Percentiles rank a stretch among this genome's conserved stretches.
phyloP scores from a whole-genome alignment of 92 coral and sea anemone genomes.

The Porites evermanni region DNA sequence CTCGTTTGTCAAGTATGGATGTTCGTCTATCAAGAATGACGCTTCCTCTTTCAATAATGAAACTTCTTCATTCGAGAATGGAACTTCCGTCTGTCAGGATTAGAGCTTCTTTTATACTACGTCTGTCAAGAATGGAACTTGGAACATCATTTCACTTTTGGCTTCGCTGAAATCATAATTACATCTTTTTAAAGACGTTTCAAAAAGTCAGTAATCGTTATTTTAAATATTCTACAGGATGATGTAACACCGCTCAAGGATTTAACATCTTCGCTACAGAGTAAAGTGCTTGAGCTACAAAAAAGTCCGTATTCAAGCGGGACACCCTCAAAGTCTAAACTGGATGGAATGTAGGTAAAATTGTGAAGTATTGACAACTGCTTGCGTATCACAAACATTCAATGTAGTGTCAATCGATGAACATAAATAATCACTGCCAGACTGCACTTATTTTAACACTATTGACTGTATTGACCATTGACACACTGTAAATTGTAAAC shows the following conservation, averaged over 20 bases:
- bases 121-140: neutral
- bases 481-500: no score
- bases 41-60: neutral
- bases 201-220: neutral
- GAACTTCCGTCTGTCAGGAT: neutral
- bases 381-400: neutral
- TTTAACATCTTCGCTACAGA: constrained; percentile 32
- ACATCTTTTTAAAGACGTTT: neutral
- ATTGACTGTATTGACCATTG: no score
- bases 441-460: no score
- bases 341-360: constrained; percentile 55
- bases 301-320: constrained; percentile 57
- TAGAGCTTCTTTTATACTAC: neutral
- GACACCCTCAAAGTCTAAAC: constrained; percentile 21
- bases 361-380: no score
- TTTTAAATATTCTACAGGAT: constrained; percentile 32
- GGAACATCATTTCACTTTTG: no score
- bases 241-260: constrained; percentile 37
- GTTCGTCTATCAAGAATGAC: neutral
- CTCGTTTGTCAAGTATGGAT: neutral
- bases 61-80: neutral
- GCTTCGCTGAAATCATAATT: no score
- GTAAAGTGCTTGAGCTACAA: constrained; percentile 65
- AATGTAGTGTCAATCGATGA: no score
- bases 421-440: no score